A percentile compares a stretch with the other conserved stretches of the same genome.
Evolutionary conservation across 2,113 vertebrate species (phyloP).

Genomic region (Pluvianellus socialis): DNA sequence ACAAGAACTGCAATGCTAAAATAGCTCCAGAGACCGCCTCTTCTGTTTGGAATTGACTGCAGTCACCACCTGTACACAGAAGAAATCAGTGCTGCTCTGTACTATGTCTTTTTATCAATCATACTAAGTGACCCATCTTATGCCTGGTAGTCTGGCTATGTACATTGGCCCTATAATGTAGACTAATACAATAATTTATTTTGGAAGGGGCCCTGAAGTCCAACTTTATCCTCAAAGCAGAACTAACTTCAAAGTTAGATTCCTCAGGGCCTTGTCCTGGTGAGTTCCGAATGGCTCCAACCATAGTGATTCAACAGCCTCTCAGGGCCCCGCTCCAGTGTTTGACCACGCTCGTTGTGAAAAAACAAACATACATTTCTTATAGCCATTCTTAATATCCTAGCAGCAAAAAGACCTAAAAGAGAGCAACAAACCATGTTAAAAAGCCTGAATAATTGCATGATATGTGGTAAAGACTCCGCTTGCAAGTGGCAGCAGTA

Average conservation of each 20-base stretch:
- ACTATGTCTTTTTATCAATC: neutral
- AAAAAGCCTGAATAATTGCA: neutral
- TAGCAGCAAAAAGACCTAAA: neutral
- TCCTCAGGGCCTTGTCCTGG: neutral
- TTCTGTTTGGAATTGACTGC: neutral
- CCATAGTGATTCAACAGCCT: neutral
- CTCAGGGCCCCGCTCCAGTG: neutral
- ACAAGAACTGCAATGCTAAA: neutral
- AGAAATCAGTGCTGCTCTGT: conserved; percentile 6
- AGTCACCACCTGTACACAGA: neutral
- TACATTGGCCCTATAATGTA: neutral
- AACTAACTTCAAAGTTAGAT: neutral
- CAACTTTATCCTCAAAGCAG: neutral
- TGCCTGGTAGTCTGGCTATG: rapidly evolving
- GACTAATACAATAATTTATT: neutral
- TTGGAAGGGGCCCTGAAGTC: neutral
- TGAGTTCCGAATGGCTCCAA: neutral
- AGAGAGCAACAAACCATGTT: neutral
- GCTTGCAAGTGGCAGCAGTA: neutral
- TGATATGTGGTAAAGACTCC: neutral
- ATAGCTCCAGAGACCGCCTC: neutral
- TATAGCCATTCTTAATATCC: neutral
- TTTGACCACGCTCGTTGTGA: neutral
- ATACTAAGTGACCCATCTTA: neutral
- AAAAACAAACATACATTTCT: neutral